A percentile compares a stretch with the other conserved stretches of the same genome.
Evolutionary conservation across 2,888 invertebrate species (phyloP).

Genomic region (Fragum sueziense): DNA sequence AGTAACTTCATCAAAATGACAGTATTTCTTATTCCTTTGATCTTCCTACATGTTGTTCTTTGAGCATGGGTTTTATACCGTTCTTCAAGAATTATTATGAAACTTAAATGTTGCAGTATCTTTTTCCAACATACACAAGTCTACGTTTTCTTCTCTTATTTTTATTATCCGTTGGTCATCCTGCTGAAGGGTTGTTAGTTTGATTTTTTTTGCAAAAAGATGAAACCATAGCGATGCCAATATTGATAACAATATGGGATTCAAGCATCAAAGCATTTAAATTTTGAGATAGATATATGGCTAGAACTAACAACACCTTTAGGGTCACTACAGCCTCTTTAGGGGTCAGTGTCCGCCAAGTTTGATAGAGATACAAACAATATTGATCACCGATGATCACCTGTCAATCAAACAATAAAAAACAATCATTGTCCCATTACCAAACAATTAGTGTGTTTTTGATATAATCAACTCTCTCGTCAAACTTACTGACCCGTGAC

Average conservation of each 20-base stretch:
- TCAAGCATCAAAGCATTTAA: not conserved
- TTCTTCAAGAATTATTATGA: too few species aligned
- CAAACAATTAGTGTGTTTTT: slow-evolving; percentile 23
- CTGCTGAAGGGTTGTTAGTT: too few species aligned
- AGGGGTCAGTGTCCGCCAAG: slow-evolving; percentile 7
- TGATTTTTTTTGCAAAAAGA: too few species aligned
- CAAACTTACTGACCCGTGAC: slow-evolving; percentile 11
- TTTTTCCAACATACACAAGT: too few species aligned
- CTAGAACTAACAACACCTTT: not conserved
- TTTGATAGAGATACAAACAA: slow-evolving; percentile 19
- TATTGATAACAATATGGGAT: not conserved
- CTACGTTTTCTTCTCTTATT: too few species aligned
- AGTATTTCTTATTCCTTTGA: too few species aligned
- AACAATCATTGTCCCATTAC: slow-evolving; percentile 25
- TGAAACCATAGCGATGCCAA: not conserved
- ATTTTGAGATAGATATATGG: not conserved
- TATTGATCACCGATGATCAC: slow-evolving; percentile 29
- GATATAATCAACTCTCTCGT: slow-evolving; percentile 27
- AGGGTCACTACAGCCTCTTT: not conserved
- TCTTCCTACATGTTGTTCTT: too few species aligned
- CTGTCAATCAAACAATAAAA: slow-evolving; percentile 22
- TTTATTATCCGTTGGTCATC: too few species aligned
- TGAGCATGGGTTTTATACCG: too few species aligned
- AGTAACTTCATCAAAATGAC: too few species aligned
- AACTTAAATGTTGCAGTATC: too few species aligned